Percentiles rank a stretch among this genome's conserved stretches.
phyloP scores from a whole-genome alignment of 2,113 vertebrate genomes.

The Capreolus pygargus region DNA sequence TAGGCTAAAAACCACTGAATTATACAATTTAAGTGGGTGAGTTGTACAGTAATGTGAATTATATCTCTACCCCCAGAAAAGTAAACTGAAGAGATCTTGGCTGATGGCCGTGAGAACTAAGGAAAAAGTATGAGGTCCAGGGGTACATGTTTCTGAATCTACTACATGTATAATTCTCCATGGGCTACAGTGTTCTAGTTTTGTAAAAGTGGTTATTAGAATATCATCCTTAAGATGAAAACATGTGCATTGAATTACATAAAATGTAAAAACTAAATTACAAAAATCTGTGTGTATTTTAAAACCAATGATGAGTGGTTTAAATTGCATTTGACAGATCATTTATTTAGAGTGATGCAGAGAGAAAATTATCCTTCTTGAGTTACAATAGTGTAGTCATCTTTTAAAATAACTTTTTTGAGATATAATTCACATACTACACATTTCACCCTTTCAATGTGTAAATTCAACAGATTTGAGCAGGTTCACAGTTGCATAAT shows the following conservation, averaged over 20 bases:
- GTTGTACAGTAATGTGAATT: neutral
- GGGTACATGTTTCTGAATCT: neutral
- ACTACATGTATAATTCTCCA: neutral
- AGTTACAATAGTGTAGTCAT: neutral
- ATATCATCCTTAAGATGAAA: neutral
- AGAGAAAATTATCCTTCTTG: neutral
- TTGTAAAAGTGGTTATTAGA: neutral
- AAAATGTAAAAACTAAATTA: slow-evolving; percentile 3
- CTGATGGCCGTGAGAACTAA: neutral
- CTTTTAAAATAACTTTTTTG: neutral
- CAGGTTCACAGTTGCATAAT: neutral
- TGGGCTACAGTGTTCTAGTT: neutral
- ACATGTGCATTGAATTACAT: neutral
- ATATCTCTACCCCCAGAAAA: neutral
- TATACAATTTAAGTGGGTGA: neutral
- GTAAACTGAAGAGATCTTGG: neutral
- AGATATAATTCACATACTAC: neutral
- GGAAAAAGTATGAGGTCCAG: neutral
- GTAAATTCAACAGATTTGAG: neutral
- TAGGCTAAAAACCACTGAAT: neutral
- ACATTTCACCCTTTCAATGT: neutral
- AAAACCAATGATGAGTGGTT: neutral
- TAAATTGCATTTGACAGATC: neutral
- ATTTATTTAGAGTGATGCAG: neutral
- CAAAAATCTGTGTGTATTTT: neutral